A percentile compares a stretch with the other conserved stretches of the same genome.
Evolutionary conservation across 1,140 invertebrate genomes (phyloP).

Genomic region (Neodiprion lecontei): DNA sequence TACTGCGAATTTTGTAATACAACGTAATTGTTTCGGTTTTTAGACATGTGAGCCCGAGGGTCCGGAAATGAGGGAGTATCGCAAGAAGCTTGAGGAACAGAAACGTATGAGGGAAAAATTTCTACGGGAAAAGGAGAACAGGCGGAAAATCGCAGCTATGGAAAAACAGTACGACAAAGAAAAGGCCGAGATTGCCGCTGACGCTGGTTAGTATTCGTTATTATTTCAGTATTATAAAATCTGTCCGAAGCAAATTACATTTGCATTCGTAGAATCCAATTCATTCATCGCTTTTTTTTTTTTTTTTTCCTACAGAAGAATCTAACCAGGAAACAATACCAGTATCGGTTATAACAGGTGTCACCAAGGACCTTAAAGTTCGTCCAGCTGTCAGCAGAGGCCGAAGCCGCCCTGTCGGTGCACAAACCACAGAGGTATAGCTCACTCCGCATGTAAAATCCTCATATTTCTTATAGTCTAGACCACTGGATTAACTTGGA

Average conservation of each 20-base stretch:
- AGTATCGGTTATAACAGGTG: conserved; percentile 31
- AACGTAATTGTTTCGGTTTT: conserved; percentile 10
- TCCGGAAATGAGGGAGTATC: conserved; percentile 68
- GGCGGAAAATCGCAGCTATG: conserved; percentile 65
- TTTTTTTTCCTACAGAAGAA: conserved; percentile 29
- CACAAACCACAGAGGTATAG: conserved; percentile 55
- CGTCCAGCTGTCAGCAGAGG: conserved; percentile 36
- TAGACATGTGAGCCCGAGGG: conserved; percentile 62
- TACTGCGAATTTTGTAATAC: no score
- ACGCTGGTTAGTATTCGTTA: conserved; percentile 30
- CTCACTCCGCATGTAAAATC: conserved; percentile 26
- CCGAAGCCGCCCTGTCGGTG: conserved; percentile 38
- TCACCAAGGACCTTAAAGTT: conserved; percentile 46
- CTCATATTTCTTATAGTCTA: neutral
- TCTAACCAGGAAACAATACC: conserved; percentile 36
- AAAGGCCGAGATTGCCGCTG: conserved; percentile 32
- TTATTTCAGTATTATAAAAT: neutral
- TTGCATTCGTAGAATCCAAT: no score
- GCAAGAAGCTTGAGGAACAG: conserved; percentile 72
- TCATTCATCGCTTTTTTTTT: neutral
- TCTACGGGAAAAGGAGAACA: conserved; percentile 68
- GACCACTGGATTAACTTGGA: neutral
- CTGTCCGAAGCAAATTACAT: neutral
- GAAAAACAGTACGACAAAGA: conserved; percentile 51
- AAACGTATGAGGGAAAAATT: conserved; percentile 68